Evolutionary conservation across 2,888 invertebrate species (phyloP).

Genomic region (Schizaphis graminum): DNA sequence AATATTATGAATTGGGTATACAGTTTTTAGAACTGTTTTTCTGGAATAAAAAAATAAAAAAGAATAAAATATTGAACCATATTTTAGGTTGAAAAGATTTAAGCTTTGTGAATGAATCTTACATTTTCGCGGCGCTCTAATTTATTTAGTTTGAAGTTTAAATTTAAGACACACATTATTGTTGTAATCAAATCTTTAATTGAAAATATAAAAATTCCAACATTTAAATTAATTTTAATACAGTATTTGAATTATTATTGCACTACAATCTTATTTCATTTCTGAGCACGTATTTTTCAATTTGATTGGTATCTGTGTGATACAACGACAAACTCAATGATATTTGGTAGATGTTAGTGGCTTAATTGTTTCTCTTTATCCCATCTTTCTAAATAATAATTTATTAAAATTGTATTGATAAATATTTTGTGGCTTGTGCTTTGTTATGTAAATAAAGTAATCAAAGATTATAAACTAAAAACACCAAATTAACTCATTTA

Average conservation of each 20-base stretch:
- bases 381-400: neutral
- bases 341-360: neutral
- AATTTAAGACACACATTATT: neutral
- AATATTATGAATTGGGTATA: neutral
- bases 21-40: neutral
- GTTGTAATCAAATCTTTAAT: neutral
- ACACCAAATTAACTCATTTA: neutral
- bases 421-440: neutral
- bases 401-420: neutral
- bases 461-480: neutral
- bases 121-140: neutral
- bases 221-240: neutral
- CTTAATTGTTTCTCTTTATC: neutral
- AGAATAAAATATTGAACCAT: neutral
- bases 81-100: neutral
- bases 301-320: neutral
- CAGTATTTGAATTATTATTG: neutral
- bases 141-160: neutral
- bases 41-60: neutral
- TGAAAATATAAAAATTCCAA: neutral
- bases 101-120: neutral
- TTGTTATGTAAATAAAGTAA: neutral
- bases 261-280: neutral
- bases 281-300: neutral
- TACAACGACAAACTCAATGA: neutral